Conservation (phyloP, 2,888 invertebrate genomes). For the Thalpophila matura region DNA sequence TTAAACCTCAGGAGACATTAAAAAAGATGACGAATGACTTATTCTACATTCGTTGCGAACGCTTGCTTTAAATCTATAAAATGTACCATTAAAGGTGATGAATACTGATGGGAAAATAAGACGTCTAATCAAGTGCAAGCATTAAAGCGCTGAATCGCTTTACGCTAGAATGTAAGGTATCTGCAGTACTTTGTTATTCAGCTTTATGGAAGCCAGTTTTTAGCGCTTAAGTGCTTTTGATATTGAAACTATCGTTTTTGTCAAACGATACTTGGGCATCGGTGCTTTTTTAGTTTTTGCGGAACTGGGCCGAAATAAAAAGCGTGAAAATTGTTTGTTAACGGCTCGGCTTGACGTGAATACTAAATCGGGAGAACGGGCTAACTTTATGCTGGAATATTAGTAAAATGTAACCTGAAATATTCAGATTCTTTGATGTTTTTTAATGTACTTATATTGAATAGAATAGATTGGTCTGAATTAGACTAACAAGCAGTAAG, state of each 20-base stretch:
- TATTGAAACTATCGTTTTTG: conserved; percentile 49
- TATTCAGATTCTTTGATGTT: background rate
- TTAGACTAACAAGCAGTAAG: too few species aligned
- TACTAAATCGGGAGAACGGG: conserved; percentile 1
- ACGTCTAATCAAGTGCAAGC: conserved; percentile 40
- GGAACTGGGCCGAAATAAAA: background rate
- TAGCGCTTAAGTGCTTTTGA: conserved; percentile 52
- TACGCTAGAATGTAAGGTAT: conserved; percentile 25
- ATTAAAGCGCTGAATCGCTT: conserved; percentile 42
- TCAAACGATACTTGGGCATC: conserved; percentile 30
- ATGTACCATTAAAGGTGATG: conserved; percentile 48
- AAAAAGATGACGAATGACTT: conserved; percentile 57
- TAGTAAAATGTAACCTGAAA: background rate
- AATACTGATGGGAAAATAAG: conserved; percentile 57
- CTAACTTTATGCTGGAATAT: background rate
- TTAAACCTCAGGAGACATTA: conserved; percentile 27
- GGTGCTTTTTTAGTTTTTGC: conserved; percentile 33
- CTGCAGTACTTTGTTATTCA: conserved; percentile 39
- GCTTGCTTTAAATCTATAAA: conserved; percentile 54
- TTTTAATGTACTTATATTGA: too few species aligned
- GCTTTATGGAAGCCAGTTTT: conserved; percentile 38
- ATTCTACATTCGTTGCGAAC: conserved; percentile 38
- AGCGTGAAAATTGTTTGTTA: conserved; percentile 43
- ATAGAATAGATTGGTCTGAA: too few species aligned
- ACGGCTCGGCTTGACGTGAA: conserved; percentile 9